A percentile compares a stretch with the other conserved stretches of the same genome.
Evolutionary conservation across 92 coral and sea anemone species (phyloP).

Genomic region (Hydrozoanthus gracilis): DNA sequence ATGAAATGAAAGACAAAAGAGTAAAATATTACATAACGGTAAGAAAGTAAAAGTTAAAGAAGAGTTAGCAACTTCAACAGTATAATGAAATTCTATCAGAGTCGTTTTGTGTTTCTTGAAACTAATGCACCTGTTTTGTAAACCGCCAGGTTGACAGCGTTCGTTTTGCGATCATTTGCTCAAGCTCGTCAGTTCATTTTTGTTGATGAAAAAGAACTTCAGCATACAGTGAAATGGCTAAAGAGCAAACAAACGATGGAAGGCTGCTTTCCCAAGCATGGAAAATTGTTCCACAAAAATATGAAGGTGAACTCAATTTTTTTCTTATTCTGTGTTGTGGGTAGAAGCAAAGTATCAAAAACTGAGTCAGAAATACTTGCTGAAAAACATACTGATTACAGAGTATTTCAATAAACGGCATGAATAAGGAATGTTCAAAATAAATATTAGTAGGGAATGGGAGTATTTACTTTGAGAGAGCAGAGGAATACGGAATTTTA

Average conservation of each 20-base stretch:
- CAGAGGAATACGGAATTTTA: neutral
- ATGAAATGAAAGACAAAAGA: too few species aligned
- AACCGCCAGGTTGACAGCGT: slow-evolving; percentile 90
- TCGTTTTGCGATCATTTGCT: slow-evolving; percentile 94
- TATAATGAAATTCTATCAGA: neutral
- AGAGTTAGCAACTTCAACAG: too few species aligned
- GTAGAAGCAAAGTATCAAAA: neutral
- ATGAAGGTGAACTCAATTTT: slow-evolving; percentile 59
- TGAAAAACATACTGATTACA: too few species aligned
- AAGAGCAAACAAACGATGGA: slow-evolving; percentile 52
- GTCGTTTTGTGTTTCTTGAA: neutral
- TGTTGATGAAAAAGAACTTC: slow-evolving; percentile 74
- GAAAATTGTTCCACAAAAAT: slow-evolving; percentile 69
- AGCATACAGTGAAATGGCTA: slow-evolving; percentile 74
- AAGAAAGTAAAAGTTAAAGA: too few species aligned
- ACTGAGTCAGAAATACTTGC: too few species aligned
- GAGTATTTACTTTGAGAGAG: too few species aligned
- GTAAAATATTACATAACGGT: too few species aligned
- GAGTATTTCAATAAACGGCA: too few species aligned
- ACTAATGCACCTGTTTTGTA: neutral
- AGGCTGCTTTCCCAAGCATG: slow-evolving; percentile 86
- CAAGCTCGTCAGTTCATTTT: slow-evolving; percentile 86
- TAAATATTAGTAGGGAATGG: too few species aligned
- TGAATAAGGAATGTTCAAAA: too few species aligned
- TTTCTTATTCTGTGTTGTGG: neutral